These are phyloP conservation scores for Pteropus rufus DNA, from an alignment of 2,797 vertebrate genomes.

Conservation along the genomic window DNA sequence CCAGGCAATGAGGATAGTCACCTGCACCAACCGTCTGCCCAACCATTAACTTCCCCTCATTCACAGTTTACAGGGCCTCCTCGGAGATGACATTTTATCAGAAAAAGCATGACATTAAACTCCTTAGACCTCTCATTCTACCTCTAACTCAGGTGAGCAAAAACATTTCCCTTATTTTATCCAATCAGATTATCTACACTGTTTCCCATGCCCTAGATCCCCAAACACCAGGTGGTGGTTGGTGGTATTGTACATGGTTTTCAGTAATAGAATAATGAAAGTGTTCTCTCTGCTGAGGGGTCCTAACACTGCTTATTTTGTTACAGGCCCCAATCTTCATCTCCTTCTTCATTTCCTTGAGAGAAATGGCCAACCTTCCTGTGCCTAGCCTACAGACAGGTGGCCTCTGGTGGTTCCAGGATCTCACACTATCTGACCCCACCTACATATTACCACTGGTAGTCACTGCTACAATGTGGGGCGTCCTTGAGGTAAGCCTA, in stretches of 20 bases:
- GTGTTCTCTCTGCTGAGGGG: not conserved
- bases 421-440: conserved; percentile 89
- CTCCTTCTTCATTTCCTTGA: conserved; percentile 93
- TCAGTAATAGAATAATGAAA: not conserved
- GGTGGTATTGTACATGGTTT: not conserved
- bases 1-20: not conserved
- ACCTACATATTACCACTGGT: conserved; percentile 87
- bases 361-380: conserved; percentile 92
- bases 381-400: conserved; percentile 92
- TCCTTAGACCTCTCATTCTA: conserved; percentile 87
- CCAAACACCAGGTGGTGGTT: not conserved
- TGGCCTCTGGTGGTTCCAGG: conserved; percentile 89
- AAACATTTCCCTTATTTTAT: not conserved
- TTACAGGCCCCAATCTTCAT: conserved; percentile 89
- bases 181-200: not conserved
- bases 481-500: conserved; percentile 87
- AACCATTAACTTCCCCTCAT: not conserved
- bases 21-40: not conserved
- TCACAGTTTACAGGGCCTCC: conserved; percentile 88
- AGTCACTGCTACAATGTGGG: conserved; percentile 90
- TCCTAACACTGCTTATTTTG: conserved; percentile 21
- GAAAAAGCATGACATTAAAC: conserved; percentile 90
- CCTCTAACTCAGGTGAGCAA: conserved; percentile 89
- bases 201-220: not conserved
- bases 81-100: conserved; percentile 89